Evolutionary conservation across 92 coral and sea anemone species (phyloP), one percentile per base, ranked within the genome.

Genomic region (Umimayanthus kanabou): DNA sequence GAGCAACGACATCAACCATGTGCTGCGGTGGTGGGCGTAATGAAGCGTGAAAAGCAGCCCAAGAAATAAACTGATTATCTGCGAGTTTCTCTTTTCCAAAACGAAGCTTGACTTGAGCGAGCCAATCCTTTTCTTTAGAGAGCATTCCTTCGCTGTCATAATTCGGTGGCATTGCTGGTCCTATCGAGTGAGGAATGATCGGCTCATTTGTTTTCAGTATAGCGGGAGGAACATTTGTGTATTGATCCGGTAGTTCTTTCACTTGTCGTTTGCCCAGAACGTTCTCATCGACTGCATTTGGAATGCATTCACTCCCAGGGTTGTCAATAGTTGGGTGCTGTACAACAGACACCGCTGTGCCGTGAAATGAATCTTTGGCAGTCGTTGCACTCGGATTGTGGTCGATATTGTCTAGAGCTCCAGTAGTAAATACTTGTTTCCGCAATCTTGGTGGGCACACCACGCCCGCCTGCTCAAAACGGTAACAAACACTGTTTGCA

Each of bases 11-110:
- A 67, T 75, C 90, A 80, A 83, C 76, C 43, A 80, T 81, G 33
- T 86, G 87, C 57, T 39, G 55, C 66, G 89, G 69, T 76, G 84
- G 55, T 25, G 87, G 55, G n/a, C 30, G 75, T 16, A 85, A 76
- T 39, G 92, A 89, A 61, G 94, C 89, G 43, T 89, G 85, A 39
- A 79, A 81, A 8, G 92, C 89, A n/a, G 92, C 85, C 94, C 94
- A 92, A 65, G 90, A 88, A 8, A 91, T 57, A 82, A 65, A 71
- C 30, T 42, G 79, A 18, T 91, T 81, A 29, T 90, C 42, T 82
- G 37, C 81, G 39, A 90, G 89, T 65, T 76, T 40, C 16, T 87
- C 75, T 87, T 90, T 90, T 37, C 88, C 90, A 57, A 42, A 71
- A 30, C 80, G 57, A 61, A 69, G 39, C 84, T 82, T 90, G 20